phyloP scores from a whole-genome alignment of 2,113 vertebrate species.

The Halcyon senegalensis region DNA sequence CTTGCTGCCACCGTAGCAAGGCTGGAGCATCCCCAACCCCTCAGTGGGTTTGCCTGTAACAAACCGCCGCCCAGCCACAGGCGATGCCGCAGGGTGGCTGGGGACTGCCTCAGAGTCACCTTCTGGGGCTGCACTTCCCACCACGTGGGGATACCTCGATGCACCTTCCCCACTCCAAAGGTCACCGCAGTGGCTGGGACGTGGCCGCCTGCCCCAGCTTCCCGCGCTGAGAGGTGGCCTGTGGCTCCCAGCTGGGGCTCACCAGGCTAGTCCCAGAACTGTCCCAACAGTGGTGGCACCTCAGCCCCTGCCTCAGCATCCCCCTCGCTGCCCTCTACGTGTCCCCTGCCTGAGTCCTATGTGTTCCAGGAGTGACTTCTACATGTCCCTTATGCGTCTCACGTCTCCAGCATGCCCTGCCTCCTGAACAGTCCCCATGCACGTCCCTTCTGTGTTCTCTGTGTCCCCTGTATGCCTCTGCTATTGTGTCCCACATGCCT shows the following conservation, averaged over 20 bases:
- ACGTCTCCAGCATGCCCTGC: not conserved
- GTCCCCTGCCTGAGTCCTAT: not conserved
- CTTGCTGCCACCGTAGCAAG: not conserved
- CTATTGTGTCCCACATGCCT: not conserved
- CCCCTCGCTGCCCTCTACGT: not conserved
- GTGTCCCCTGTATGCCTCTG: not conserved
- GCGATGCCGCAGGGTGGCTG: rapidly evolving
- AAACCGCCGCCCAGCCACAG: no score
- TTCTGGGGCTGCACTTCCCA: not conserved
- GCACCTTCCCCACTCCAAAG: not conserved
- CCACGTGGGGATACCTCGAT: not conserved
- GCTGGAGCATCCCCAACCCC: not conserved
- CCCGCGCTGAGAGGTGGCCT: rapidly evolving
- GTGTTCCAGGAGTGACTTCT: not conserved
- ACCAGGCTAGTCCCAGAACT: rapidly evolving
- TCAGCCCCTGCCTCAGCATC: not conserved
- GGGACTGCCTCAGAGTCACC: rapidly evolving
- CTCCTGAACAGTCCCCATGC: not conserved
- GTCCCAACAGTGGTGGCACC: not conserved
- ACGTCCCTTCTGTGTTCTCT: not conserved
- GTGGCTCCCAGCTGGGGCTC: rapidly evolving
- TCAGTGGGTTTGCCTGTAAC: not conserved
- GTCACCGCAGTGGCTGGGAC: not conserved
- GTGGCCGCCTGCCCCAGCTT: rapidly evolving
- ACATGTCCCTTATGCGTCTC: rapidly evolving